Conservation (phyloP, 2,113 vertebrate genomes). For the Xyliphius kryptos region DNA sequence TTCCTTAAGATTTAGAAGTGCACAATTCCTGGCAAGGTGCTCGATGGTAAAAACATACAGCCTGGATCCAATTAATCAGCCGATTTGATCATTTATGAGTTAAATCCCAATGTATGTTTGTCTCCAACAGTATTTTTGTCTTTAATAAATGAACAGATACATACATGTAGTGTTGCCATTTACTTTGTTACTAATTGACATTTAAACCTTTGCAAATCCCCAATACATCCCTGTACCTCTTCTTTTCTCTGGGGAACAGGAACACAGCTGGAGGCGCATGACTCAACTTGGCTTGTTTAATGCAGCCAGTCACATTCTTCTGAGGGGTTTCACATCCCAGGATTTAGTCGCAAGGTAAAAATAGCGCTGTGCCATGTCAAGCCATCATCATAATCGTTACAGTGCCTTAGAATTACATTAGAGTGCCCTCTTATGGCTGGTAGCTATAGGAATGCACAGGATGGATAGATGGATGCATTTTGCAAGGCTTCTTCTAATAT, state of each 20-base stretch:
- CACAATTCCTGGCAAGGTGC: too few relatives aligned
- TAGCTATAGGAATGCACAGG: not conserved
- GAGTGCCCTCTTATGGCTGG: slow-evolving; percentile 28
- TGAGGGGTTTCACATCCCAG: slow-evolving; percentile 13
- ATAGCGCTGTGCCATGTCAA: slow-evolving; percentile 25
- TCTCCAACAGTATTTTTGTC: too few relatives aligned
- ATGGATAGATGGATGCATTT: slow-evolving; percentile 1
- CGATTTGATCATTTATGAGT: too few relatives aligned
- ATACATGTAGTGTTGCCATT: not conserved
- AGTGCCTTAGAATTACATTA: slow-evolving; percentile 13
- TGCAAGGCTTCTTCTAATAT: not conserved
- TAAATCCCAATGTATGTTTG: too few relatives aligned
- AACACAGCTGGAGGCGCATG: not conserved
- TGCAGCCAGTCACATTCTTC: not conserved
- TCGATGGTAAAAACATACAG: too few relatives aligned
- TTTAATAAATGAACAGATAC: too few relatives aligned
- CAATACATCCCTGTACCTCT: not conserved
- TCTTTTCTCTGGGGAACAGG: not conserved
- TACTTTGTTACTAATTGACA: not conserved
- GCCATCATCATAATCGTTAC: slow-evolving; percentile 14
- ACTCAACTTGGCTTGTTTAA: slow-evolving; percentile 6
- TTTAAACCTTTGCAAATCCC: not conserved
- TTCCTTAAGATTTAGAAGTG: too few relatives aligned
- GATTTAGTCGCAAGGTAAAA: slow-evolving; percentile 24
- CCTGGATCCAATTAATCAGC: too few relatives aligned